Percentiles rank a stretch among this genome's conserved stretches.
phyloP scores from a whole-genome alignment of 2,888 invertebrate genomes.

The Malthinus seriepunctatus region DNA sequence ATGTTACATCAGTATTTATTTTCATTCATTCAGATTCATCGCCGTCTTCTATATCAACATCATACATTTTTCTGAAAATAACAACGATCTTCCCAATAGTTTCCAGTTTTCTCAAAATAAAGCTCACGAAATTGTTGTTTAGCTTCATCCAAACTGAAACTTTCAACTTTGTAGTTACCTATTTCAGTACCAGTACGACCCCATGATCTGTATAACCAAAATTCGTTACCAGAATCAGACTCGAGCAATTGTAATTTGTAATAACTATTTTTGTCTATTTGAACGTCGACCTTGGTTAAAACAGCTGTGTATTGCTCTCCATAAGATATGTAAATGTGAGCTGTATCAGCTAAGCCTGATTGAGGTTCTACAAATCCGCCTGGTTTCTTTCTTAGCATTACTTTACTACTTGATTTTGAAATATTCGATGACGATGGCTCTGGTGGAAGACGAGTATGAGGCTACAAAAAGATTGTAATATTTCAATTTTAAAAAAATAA shows the following conservation, averaged over 20 bases:
- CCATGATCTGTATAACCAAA: conserved; percentile 68
- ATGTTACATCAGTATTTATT: conserved; percentile 56
- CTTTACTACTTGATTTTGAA: conserved; percentile 54
- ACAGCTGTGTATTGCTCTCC: conserved; percentile 74
- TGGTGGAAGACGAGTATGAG: conserved; percentile 48
- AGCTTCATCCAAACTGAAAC: conserved; percentile 59
- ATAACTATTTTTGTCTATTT: conserved; percentile 86
- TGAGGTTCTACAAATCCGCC: conserved; percentile 94
- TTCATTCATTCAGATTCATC: conserved; percentile 55
- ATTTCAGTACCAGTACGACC: conserved; percentile 95
- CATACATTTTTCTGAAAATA: conserved; percentile 75
- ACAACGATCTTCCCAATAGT: conserved; percentile 70
- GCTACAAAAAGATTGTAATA: conserved; percentile 41
- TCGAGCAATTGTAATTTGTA: conserved; percentile 93
- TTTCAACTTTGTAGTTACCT: conserved; percentile 73
- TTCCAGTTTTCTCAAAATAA: conserved; percentile 78
- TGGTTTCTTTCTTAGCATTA: conserved; percentile 72
- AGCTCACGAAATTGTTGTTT: conserved; percentile 62
- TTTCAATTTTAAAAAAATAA: too few species aligned
- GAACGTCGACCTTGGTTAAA: conserved; percentile 83
- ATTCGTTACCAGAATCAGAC: conserved; percentile 61
- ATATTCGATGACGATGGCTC: conserved; percentile 39
- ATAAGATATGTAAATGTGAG: conserved; percentile 73
- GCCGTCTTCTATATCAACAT: conserved; percentile 87
- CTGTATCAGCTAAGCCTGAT: conserved; percentile 73